Evolutionary conservation across 2,113 vertebrate genomes (phyloP).

Genomic region (Periophthalmodon schlosseri): DNA sequence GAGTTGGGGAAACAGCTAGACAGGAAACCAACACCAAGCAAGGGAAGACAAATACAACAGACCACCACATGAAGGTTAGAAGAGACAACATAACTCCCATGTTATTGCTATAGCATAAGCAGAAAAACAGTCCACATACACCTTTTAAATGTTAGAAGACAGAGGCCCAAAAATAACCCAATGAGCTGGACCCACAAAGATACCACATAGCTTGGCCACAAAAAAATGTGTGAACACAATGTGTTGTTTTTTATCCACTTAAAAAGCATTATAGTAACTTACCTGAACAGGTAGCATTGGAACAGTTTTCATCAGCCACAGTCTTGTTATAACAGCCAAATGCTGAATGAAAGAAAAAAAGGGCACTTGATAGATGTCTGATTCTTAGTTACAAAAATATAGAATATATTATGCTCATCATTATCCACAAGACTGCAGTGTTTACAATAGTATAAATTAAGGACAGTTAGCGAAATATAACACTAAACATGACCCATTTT

Average conservation of each 20-base stretch:
- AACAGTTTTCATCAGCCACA: conserved; percentile 13
- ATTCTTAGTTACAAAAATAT: too few relatives aligned
- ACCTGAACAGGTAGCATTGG: conserved; percentile 37
- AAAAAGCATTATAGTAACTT: conserved; percentile 1
- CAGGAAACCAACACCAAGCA: conserved; percentile 57
- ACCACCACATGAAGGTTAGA: conserved; percentile 32
- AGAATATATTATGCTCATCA: too few relatives aligned
- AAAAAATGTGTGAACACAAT: not conserved
- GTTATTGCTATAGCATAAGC: not conserved
- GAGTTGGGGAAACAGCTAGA: not conserved
- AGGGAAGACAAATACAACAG: conserved; percentile 24
- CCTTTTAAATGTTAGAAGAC: conserved; percentile 17
- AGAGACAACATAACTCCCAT: not conserved
- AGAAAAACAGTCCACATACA: not conserved
- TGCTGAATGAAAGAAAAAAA: conserved; percentile 18
- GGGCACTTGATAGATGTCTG: not conserved
- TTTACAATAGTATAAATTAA: too few relatives aligned
- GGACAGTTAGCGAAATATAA: not conserved
- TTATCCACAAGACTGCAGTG: too few relatives aligned
- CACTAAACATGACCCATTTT: not conserved
- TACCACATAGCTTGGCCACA: conserved; percentile 16
- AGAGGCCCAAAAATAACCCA: not conserved
- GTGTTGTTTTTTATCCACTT: not conserved
- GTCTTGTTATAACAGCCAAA: conserved; percentile 15
- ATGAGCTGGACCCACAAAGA: conserved; percentile 21